Base-by-base conservation (phyloP, 2,113 vertebrate genomes). In the Ivindomyrus marchei region DNA sequence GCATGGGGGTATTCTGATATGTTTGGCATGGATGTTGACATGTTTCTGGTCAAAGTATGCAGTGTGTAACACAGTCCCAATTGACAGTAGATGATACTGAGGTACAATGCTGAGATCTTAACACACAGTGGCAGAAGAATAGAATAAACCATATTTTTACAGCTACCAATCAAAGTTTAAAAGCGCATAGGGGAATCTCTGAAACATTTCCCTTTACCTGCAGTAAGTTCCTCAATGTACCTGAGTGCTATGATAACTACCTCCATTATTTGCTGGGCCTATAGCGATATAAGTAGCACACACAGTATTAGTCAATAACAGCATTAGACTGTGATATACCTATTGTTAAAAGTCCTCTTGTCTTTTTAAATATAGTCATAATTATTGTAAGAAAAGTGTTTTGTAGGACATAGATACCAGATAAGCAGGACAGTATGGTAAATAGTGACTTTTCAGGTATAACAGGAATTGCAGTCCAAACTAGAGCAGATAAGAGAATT, bases 361-460 rank as follows among this genome's bases (percentile, higher is more conserved):
- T 39, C 21, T 85, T 21, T 85, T 46, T 46, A 24, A 45, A 46
- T 11, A 10, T 47, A 11, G 42, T 47, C 21, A 87, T n/a, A 27
- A 31, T 13, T 46, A 86, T 70, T 47, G n/a, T 19, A 50, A 87
- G 39, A 45, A 52, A 77, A 3, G 8, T 50, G 85, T 90, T 86
- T 49, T 90, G 83, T 87, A 50, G 15, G 58, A 62, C 27, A 24
- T 49, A 17, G 2, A 74, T 58, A 86, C 56, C 42, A 58, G 53
- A 74, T 11, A 31, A 24, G 19, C 56, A 49, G 42, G 46, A 49
- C n/a, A 90, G 17, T 21, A 6, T 9, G 83, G 56, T 53, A 50
- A 39, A 89, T 58, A 86, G 47, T 56, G 66, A 87, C 86, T 83
- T 88, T 88, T 88, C 90, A 88, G 90, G 90, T 88, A 15, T 58